Conservation (phyloP, 2,797 vertebrate genomes). For the Anguilla marmorata region DNA sequence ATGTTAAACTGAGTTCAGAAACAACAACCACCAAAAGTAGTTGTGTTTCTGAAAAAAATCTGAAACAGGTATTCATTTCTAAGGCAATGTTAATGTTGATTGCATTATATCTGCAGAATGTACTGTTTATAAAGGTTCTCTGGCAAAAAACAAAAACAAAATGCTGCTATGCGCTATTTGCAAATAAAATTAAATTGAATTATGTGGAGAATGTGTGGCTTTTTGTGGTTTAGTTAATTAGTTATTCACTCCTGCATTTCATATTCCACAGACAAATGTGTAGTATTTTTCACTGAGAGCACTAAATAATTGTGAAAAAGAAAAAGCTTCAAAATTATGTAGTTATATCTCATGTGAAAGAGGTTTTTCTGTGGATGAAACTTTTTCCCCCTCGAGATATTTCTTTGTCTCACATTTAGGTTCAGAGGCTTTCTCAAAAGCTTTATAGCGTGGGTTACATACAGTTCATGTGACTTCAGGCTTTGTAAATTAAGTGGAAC, state of each 20-base stretch:
- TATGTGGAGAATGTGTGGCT: background rate
- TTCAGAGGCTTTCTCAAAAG: conserved; percentile 9
- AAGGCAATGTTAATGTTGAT: background rate
- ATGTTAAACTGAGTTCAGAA: background rate
- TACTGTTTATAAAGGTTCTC: background rate
- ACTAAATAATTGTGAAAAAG: background rate
- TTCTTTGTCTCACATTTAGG: conserved; percentile 17
- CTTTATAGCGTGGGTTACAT: conserved; percentile 13
- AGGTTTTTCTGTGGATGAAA: conserved; percentile 5
- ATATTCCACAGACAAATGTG: background rate
- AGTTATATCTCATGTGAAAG: background rate
- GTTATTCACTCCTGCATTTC: background rate
- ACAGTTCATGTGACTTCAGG: conserved; percentile 21
- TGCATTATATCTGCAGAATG: background rate
- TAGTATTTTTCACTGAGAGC: background rate
- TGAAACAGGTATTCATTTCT: background rate
- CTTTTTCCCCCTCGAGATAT: background rate
- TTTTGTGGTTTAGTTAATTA: background rate
- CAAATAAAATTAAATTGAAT: background rate
- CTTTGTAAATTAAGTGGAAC: conserved; percentile 11
- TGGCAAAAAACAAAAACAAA: background rate
- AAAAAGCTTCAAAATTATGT: background rate
- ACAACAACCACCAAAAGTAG: background rate
- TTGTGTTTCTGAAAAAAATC: background rate
- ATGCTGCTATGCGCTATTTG: background rate